These are phyloP conservation scores for Pagetopsis macropterus DNA, from an alignment of 2,797 vertebrate species.

Conservation along the genomic window DNA sequence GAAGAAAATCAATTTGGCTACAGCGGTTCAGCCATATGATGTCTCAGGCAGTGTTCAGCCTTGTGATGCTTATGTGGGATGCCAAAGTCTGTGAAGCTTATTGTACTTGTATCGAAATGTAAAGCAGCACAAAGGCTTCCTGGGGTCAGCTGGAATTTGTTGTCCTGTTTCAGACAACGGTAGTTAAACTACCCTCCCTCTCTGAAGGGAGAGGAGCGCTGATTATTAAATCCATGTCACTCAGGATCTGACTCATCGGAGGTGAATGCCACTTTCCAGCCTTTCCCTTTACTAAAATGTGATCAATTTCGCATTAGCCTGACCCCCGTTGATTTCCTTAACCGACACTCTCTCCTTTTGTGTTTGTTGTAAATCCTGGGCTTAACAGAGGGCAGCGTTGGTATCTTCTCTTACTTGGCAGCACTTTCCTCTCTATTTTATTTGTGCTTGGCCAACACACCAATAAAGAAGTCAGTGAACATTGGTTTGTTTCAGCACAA, in stretches of 20 bases:
- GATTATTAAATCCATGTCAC: slow-evolving; percentile 50
- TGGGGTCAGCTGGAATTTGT: slow-evolving; percentile 5
- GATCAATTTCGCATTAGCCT: slow-evolving; percentile 53
- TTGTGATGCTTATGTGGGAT: slow-evolving; percentile 37
- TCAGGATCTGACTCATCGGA: slow-evolving; percentile 44
- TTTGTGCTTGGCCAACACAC: slow-evolving; percentile 11
- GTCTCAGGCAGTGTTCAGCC: slow-evolving; percentile 40
- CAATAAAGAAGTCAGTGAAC: slow-evolving; percentile 38
- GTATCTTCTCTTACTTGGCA: slow-evolving; percentile 32
- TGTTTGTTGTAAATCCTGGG: slow-evolving; percentile 40
- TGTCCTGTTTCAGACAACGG: slow-evolving; percentile 9
- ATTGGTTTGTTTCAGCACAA: slow-evolving; percentile 48
- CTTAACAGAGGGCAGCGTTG: slow-evolving; percentile 43
- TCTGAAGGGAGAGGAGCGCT: neutral
- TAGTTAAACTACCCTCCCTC: slow-evolving; percentile 14
- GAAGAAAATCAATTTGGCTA: slow-evolving; percentile 64
- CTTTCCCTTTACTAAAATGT: slow-evolving; percentile 36
- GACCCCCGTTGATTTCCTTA: slow-evolving; percentile 40
- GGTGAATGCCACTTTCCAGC: slow-evolving; percentile 29
- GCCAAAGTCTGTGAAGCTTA: slow-evolving; percentile 13
- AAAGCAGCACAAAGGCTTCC: slow-evolving; percentile 20
- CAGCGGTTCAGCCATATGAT: slow-evolving; percentile 63
- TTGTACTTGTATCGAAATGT: slow-evolving; percentile 28
- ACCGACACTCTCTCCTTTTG: neutral
- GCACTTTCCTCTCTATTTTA: slow-evolving; percentile 10